These are phyloP conservation scores for Antedon mediterranea DNA, from an alignment of 53 echinoderm and acorn worm genomes.

Conservation along the genomic window DNA sequence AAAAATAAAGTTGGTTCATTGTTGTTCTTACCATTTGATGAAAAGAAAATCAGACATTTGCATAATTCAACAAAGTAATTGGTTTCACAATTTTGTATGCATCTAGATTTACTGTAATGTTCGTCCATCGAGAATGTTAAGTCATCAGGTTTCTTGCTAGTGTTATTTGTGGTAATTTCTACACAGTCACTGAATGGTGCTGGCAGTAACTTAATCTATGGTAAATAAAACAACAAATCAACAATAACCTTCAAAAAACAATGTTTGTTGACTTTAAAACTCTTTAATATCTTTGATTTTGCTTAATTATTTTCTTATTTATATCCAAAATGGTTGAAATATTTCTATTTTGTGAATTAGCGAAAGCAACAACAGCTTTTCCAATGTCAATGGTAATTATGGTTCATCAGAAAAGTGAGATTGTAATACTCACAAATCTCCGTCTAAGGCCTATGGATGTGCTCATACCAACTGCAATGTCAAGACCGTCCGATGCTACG, in stretches of 20 bases:
- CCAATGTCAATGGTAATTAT: too few relatives aligned
- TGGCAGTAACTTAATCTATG: background rate
- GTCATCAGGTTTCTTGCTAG: background rate
- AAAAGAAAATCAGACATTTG: background rate
- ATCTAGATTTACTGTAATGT: background rate
- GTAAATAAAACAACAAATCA: too few relatives aligned
- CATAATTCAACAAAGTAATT: background rate
- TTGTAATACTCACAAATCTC: background rate
- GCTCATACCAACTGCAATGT: background rate
- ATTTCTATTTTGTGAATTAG: too few relatives aligned
- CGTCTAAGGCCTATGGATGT: background rate
- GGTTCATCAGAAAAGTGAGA: too few relatives aligned
- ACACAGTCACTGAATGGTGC: background rate
- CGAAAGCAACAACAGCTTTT: too few relatives aligned
- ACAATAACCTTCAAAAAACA: too few relatives aligned
- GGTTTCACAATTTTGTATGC: background rate
- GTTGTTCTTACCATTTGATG: background rate
- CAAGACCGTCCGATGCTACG: background rate
- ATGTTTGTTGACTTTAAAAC: too few relatives aligned
- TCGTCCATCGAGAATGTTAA: background rate
- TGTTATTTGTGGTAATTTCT: background rate
- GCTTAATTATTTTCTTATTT: too few relatives aligned
- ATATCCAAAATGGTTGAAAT: too few relatives aligned
- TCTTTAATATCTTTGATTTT: too few relatives aligned
- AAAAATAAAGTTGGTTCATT: too few relatives aligned